Base-by-base conservation (phyloP, 2,113 vertebrate species). In the Gopherus flavomarginatus region DNA sequence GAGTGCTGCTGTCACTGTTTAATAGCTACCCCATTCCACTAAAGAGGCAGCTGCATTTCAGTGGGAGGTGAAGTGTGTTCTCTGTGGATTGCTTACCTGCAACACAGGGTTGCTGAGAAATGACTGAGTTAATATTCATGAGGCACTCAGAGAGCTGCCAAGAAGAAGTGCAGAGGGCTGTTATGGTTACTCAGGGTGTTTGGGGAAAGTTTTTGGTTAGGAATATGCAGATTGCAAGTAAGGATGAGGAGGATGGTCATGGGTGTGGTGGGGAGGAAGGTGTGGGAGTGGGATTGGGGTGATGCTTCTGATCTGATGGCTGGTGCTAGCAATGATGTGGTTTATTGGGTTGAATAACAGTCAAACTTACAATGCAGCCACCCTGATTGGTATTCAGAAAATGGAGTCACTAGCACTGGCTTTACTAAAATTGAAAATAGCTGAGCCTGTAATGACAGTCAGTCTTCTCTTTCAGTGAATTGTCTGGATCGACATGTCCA, bases 401-500 rank as follows among this genome's bases (percentile, higher is more conserved):
- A 65, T 0, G 0, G 8, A 42, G 49, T 26, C 47, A 35, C 26
- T 11, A 75, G 59, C 35, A 27, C 17, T 95, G 86, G 17, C 26
- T 94, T 93, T 85, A 11, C 84, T 56, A 57, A 42, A 81, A 2
- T 27, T 84, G 52, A 59, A 80, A n/a, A 44, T 77, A 86, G 16
- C 2, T 95, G 52, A 93, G 9, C 12, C 44, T 80, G 85, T 50
- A 72, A 84, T 80, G 31, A 65, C 87, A 75, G 27, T 8, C n/a
- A 57, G n/a, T 96, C 3, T 2, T 96, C 52, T 91, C 86, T 93
- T 97, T 62, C 95, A 98, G 98, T 98, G 92, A 98, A 98, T 87
- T 98, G 97, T 82, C 80, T 98, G 92, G 98, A 98, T 72, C 94
- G 97, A 50, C 98, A 98, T 1, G 97, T 98, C 86, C 97, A 98